Conservation (phyloP, 2,113 vertebrate genomes). For the Pelmatolapia mariae region DNA sequence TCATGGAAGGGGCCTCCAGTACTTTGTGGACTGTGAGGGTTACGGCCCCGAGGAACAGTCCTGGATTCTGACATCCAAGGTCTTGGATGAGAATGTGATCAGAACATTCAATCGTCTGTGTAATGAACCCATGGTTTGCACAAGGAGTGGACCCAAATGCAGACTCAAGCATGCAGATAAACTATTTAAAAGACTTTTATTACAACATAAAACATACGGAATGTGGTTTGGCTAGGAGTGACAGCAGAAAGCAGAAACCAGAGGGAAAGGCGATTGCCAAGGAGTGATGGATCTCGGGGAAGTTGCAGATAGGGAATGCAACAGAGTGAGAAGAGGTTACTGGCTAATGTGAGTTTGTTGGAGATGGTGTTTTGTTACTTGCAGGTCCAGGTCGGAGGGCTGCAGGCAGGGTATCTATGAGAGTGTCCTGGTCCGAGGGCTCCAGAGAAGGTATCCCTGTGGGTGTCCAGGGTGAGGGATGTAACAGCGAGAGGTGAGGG, state of each 20-base stretch:
- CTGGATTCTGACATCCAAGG: neutral
- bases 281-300: neutral
- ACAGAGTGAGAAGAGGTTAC: too few relatives aligned
- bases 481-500: neutral
- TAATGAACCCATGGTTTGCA: neutral
- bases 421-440: neutral
- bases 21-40: neutral
- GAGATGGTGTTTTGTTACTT: neutral
- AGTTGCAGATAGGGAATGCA: neutral
- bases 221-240: neutral
- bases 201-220: neutral
- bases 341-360: neutral
- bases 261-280: neutral
- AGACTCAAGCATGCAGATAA: neutral
- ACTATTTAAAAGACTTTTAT: neutral
- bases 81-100: neutral
- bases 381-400: neutral
- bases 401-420: neutral
- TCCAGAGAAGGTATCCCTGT: neutral
- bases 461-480: neutral
- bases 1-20: neutral
- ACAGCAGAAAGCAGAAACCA: neutral
- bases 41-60: neutral
- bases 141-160: neutral
- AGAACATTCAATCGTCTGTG: neutral